These are phyloP conservation scores for Drusus annulatus DNA, from an alignment of 1,140 invertebrate genomes.

Conservation along the genomic window DNA sequence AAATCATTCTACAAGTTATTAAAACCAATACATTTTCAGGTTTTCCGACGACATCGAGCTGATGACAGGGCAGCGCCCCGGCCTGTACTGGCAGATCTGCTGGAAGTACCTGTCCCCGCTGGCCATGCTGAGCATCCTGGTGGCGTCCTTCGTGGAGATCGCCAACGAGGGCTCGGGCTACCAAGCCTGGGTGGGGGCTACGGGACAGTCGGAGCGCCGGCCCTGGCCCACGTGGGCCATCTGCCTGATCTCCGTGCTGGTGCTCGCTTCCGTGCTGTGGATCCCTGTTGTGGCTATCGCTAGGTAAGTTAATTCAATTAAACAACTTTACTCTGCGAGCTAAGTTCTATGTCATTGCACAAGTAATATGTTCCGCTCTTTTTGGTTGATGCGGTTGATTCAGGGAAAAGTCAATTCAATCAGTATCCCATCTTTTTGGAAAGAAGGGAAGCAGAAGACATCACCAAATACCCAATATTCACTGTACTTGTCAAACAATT, in stretches of 20 bases:
- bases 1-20: too few relatives aligned
- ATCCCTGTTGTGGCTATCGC: conserved; percentile 87
- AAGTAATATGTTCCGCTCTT: too few relatives aligned
- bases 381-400: too few relatives aligned
- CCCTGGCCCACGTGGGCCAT: conserved; percentile 93
- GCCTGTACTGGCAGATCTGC: conserved; percentile 92
- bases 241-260: conserved; percentile 81
- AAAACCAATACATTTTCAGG: too few relatives aligned
- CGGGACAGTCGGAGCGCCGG: conserved; percentile 80
- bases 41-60: conserved; percentile 95
- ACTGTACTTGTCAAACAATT: too few relatives aligned
- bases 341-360: too few relatives aligned
- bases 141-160: conserved; percentile 89
- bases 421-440: too few relatives aligned
- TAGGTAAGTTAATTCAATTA: conserved; percentile 72
- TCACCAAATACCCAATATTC: too few relatives aligned
- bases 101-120: conserved; percentile 95
- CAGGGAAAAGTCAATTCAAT: too few relatives aligned
- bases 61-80: conserved; percentile 92
- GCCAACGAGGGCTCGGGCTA: conserved; percentile 87
- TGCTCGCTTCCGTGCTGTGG: conserved; percentile 88
- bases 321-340: too few relatives aligned
- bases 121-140: conserved; percentile 91
- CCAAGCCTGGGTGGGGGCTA: conserved; percentile 85
- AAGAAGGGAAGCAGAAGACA: too few relatives aligned